Evolutionary conservation across 2,113 vertebrate genomes (phyloP).

Genomic region (Passer domesticus): DNA sequence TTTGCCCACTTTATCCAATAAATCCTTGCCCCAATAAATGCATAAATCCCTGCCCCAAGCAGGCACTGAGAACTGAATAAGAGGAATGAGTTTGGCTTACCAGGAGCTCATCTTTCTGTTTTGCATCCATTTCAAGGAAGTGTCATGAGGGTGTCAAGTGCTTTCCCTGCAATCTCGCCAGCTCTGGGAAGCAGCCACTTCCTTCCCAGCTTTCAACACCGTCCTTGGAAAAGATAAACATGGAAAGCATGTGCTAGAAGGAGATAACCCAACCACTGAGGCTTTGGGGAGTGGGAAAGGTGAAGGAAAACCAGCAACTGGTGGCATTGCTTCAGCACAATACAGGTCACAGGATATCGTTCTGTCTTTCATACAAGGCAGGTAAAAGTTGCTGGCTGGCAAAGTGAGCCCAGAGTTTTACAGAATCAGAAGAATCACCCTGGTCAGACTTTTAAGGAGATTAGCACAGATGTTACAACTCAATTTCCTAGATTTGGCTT

Average conservation of each 20-base stretch:
- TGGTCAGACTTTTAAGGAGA: background rate
- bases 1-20: background rate
- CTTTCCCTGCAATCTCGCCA: background rate
- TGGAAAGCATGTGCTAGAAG: background rate
- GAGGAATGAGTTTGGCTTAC: background rate
- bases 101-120: background rate
- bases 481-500: background rate
- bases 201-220: background rate
- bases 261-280: background rate
- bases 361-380: background rate
- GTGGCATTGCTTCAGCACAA: background rate
- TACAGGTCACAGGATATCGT: accelerated
- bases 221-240: background rate
- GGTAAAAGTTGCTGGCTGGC: background rate
- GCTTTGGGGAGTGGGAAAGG: background rate
- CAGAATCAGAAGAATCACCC: background rate
- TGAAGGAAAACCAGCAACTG: background rate
- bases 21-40: background rate
- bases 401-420: background rate
- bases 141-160: slow-evolving; percentile 6
- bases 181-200: slow-evolving; percentile 5
- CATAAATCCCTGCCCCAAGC: background rate
- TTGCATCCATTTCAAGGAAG: slow-evolving; percentile 14
- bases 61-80: background rate
- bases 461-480: background rate